Evolutionary conservation across 2,888 invertebrate species (phyloP).

Genomic region (Lithosia quadra): DNA sequence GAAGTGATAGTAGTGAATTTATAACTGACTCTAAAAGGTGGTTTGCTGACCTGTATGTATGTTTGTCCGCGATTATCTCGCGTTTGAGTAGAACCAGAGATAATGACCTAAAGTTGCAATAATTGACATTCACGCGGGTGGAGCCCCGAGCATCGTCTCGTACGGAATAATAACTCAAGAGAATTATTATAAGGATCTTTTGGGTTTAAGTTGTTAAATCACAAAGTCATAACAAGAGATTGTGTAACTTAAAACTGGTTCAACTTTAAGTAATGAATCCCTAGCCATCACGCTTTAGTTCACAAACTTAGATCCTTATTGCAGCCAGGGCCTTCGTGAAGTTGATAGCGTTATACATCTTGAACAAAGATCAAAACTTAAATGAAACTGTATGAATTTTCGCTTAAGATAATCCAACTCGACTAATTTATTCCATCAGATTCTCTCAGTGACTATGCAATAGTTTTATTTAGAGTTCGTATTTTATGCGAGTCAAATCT

Average conservation of each 20-base stretch:
- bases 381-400: not conserved
- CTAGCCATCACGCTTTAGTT: slow-evolving; percentile 4
- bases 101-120: no score
- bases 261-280: slow-evolving; percentile 6
- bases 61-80: no score
- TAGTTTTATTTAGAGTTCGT: not conserved
- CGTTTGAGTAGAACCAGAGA: no score
- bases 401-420: not conserved
- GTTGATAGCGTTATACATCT: not conserved
- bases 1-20: no score
- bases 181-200: no score
- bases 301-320: not conserved
- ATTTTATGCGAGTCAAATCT: not conserved
- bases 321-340: not conserved
- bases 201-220: not conserved
- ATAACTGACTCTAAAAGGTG: no score
- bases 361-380: not conserved
- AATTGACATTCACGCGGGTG: no score
- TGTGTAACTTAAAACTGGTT: not conserved
- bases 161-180: no score
- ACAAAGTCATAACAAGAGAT: not conserved
- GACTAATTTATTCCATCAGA: not conserved
- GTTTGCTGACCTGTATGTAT: no score
- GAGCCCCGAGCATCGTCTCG: no score
- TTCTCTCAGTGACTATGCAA: not conserved